phyloP scores from a whole-genome alignment of 2,888 invertebrate genomes.

The Tachina grossa region DNA sequence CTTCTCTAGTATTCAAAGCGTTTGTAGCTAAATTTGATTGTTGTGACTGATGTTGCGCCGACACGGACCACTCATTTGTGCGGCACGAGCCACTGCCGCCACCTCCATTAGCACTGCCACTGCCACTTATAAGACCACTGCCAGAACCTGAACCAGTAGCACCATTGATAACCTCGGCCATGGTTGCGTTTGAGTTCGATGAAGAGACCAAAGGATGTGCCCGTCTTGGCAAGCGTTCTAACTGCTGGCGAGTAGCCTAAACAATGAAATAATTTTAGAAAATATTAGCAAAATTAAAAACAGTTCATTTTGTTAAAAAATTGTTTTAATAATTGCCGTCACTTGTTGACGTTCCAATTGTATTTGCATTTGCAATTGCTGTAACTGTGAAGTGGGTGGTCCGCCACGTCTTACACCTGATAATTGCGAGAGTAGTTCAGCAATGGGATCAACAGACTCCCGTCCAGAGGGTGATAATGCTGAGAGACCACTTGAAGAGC shows the following conservation, averaged over 20 bases:
- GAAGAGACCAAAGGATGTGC: constrained; percentile 87
- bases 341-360: constrained; percentile 95
- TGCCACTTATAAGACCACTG: constrained; percentile 72
- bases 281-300: constrained; percentile 52
- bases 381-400: constrained; percentile 90
- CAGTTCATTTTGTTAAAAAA: neutral
- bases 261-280: constrained; percentile 33
- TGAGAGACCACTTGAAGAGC: constrained; percentile 92
- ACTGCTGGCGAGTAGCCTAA: constrained; percentile 92
- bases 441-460: constrained; percentile 97
- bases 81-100: constrained; percentile 76
- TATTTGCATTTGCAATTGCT: constrained; percentile 97
- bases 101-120: constrained; percentile 75
- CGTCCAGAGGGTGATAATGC: constrained; percentile 93
- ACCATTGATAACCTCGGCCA: constrained; percentile 83
- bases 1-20: constrained; percentile 82
- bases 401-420: constrained; percentile 92
- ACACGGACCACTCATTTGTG: constrained; percentile 81
- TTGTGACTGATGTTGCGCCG: constrained; percentile 80
- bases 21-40: constrained; percentile 80
- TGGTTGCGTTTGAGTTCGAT: constrained; percentile 85
- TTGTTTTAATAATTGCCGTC: constrained; percentile 82
- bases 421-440: constrained; percentile 96
- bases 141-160: constrained; percentile 74
- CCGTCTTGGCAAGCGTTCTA: constrained; percentile 94